phyloP scores from a whole-genome alignment of 1,140 invertebrate species.

The Bradysia coprophila region DNA sequence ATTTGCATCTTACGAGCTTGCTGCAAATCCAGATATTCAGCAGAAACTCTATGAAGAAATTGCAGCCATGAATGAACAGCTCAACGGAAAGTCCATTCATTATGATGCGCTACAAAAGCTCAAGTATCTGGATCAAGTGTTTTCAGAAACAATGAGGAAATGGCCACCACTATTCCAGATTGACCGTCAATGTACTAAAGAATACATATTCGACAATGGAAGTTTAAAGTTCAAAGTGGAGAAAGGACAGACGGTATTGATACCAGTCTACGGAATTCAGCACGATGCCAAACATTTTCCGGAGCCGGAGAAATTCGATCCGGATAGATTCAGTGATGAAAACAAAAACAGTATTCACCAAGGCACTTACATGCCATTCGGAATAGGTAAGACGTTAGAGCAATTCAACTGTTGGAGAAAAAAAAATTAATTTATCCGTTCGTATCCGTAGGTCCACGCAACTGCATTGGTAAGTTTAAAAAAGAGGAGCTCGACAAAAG shows the following conservation, averaged over 20 bases:
- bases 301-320: no score
- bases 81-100: slow-evolving; percentile 23
- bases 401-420: not conserved
- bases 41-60: slow-evolving; percentile 40
- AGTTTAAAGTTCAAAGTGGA: slow-evolving; percentile 17
- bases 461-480: slow-evolving; percentile 12
- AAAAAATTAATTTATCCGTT: not conserved
- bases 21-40: slow-evolving; percentile 30
- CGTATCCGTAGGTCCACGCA: slow-evolving; percentile 3
- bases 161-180: slow-evolving; percentile 28
- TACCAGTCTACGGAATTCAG: slow-evolving; percentile 39
- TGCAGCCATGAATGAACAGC: slow-evolving; percentile 15
- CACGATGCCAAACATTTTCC: slow-evolving; percentile 37
- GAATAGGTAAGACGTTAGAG: slow-evolving; percentile 24
- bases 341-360: slow-evolving; percentile 21
- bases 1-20: slow-evolving; percentile 28
- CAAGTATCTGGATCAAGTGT: slow-evolving; percentile 42
- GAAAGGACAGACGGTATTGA: slow-evolving; percentile 17
- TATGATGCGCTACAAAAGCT: slow-evolving; percentile 32
- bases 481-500: no score
- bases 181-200: slow-evolving; percentile 30
- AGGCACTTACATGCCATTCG: slow-evolving; percentile 33
- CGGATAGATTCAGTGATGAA: no score
- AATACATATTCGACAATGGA: slow-evolving; percentile 25
- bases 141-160: slow-evolving; percentile 34